A percentile compares a stretch with the other conserved stretches of the same genome.
phyloP scores from a whole-genome alignment of 2,797 vertebrate species.

The Hephaestus fuliginosus region DNA sequence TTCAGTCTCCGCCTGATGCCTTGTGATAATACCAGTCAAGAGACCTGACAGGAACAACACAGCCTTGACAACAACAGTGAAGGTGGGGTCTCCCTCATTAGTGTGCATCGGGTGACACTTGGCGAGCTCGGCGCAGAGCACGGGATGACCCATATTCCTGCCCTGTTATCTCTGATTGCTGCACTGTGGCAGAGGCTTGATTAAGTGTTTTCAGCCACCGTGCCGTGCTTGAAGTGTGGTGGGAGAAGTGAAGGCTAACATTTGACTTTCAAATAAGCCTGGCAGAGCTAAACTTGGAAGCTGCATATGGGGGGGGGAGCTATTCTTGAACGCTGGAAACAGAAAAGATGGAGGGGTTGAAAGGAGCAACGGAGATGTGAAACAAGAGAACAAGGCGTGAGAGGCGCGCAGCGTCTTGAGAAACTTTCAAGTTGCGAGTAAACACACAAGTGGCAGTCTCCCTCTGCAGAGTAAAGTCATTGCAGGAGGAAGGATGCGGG shows the following conservation, averaged over 20 bases:
- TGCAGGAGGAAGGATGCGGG: conserved; percentile 4
- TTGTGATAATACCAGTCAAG: conserved; percentile 26
- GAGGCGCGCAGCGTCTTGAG: conserved; percentile 12
- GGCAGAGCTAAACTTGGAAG: conserved; percentile 78
- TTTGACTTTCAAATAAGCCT: conserved; percentile 85
- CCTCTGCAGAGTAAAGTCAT: conserved; percentile 35
- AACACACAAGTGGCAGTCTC: conserved; percentile 26
- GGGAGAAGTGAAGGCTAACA: conserved; percentile 68
- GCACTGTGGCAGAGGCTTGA: conserved; percentile 71
- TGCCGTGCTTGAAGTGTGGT: conserved; percentile 63
- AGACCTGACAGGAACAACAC: conserved; percentile 33
- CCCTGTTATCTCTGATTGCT: conserved; percentile 79
- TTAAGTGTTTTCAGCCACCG: conserved; percentile 75
- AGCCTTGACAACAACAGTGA: conserved; percentile 34
- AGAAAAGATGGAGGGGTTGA: conserved; percentile 45
- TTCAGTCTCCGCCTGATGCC: not conserved
- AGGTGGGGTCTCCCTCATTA: conserved; percentile 63
- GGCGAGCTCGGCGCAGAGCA: conserved; percentile 49
- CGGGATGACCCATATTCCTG: conserved; percentile 77
- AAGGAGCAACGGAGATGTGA: conserved; percentile 50
- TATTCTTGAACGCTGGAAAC: conserved; percentile 67
- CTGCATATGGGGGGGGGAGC: conserved; percentile 46
- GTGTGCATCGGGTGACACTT: conserved; percentile 43
- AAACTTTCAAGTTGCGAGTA: conserved; percentile 55
- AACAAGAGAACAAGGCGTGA: conserved; percentile 37